Evolutionary conservation across 2,797 vertebrate species (phyloP), one percentile per base, ranked within the genome.

Genomic region (Onychomys leucogaster): DNA sequence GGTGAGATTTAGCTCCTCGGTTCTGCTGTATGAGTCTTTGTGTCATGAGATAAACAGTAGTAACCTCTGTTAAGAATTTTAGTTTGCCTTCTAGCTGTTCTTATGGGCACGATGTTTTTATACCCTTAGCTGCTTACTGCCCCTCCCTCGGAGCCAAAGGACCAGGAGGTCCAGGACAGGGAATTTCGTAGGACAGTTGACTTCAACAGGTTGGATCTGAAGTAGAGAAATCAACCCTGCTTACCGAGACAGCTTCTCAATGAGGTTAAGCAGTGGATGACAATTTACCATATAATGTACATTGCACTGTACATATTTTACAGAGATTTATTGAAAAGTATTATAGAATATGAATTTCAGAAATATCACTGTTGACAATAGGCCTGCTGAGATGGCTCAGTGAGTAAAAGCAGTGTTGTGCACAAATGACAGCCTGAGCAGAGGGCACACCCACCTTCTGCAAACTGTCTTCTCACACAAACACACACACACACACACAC

Each of bases 301-400:
- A 87, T 37, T 52, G 34, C 13, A 17, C 25, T 69, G 63, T 86
- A 9, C n/a, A 63, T 88, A 12, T 13, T 94, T 90, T 94, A 90
- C 57, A 96, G 76, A 67, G 10, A 21, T 55, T 87, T 93, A 69
- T 92, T 95, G 19, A 91, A 94, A 95, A 63, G 59, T 2, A 81
- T 69, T 97, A 27, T 87, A 87, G 88, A 93, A 55, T 75, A 67
- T 69, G 17, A 93, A 57, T 90, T 93, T 95, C 13, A 82, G 27
- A 78, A 94, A 81, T 91, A 69, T 76, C 41, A 49, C n/a, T 61
- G 82, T 19, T 6, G 78, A n/a, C 88, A 43, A 46, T 73, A 57
- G 77, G 78, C 49, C 86, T 52, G 57, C 76, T 94, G 87, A 61
- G 80, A 84, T 67, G 25, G 19, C 37, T 49, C 83, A 49, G 63